Percentiles rank a stretch among this genome's conserved stretches.
phyloP scores from a whole-genome alignment of 2,113 vertebrate genomes.

The Calonectris borealis region DNA sequence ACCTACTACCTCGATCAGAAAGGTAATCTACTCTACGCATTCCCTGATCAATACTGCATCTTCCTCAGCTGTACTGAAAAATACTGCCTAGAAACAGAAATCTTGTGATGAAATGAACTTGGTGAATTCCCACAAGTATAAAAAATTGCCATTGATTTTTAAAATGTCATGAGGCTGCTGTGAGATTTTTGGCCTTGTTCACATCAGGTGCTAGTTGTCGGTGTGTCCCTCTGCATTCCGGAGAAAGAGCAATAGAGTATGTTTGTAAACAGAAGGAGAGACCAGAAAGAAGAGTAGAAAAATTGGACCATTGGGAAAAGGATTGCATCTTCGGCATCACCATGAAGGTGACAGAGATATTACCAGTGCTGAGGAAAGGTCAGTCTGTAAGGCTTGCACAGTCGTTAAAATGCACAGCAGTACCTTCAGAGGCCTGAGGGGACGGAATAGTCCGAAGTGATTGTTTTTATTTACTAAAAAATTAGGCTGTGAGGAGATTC shows the following conservation, averaged over 20 bases:
- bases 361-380: neutral
- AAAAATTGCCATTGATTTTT: slow-evolving; percentile 1
- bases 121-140: neutral
- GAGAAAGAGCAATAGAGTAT: neutral
- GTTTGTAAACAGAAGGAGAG: neutral
- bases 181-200: neutral
- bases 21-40: neutral
- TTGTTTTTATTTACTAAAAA: neutral
- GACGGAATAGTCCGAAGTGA: neutral
- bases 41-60: neutral
- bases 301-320: neutral
- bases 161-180: neutral
- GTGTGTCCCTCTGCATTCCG: neutral
- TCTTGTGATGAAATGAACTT: neutral
- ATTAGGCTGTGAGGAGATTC: neutral
- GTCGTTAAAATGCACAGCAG: neutral
- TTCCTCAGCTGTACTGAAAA: neutral
- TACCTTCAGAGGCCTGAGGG: neutral
- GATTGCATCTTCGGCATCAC: neutral
- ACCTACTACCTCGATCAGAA: neutral
- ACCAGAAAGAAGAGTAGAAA: neutral
- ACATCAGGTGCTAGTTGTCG: neutral
- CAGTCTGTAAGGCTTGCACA: neutral
- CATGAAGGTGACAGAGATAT: neutral
- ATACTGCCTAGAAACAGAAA: neutral